A percentile compares a stretch with the other conserved stretches of the same genome.
Conservation (phyloP, 2,888 invertebrate genomes). For the Eupeodes luniger region DNA sequence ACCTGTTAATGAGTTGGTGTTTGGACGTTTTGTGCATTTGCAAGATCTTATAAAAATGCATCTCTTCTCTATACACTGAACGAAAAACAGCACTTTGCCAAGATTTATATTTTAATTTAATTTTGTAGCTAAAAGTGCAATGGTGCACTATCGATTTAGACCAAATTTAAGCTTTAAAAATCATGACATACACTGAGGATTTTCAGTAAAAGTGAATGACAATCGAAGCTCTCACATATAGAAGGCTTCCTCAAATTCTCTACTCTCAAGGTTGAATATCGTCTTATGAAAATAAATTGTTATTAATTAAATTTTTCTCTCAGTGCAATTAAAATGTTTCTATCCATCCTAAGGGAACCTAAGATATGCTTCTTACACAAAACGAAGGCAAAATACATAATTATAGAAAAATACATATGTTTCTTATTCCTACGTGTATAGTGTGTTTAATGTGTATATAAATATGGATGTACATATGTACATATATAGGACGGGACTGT, state of each 20-base stretch:
- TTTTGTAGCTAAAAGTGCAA: too few relatives aligned
- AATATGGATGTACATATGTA: neutral
- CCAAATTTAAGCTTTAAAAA: too few relatives aligned
- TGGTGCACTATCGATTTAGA: too few relatives aligned
- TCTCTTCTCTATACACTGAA: conserved; percentile 3
- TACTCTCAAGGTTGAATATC: too few relatives aligned
- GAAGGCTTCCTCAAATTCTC: too few relatives aligned
- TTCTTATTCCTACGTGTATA: conserved; percentile 6
- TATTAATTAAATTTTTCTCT: neutral
- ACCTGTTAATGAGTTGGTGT: conserved; percentile 73
- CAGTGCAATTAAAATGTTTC: neutral
- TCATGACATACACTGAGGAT: too few relatives aligned
- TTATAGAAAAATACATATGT: conserved; percentile 56
- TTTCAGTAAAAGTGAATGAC: too few relatives aligned
- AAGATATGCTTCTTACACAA: conserved; percentile 47
- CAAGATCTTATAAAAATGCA: neutral
- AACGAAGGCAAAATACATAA: conserved; percentile 30
- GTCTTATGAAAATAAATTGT: too few relatives aligned
- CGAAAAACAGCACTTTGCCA: neutral
- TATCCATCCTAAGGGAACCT: conserved; percentile 17
- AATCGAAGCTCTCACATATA: too few relatives aligned
- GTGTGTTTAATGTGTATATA: neutral
- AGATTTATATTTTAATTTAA: too few relatives aligned
- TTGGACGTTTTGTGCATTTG: conserved; percentile 41
- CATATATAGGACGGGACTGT: conserved; percentile 24